A percentile compares a stretch with the other conserved stretches of the same genome.
These are phyloP conservation scores for Athalia rosae DNA, from an alignment of 2,888 invertebrate genomes.

Conservation along the genomic window DNA sequence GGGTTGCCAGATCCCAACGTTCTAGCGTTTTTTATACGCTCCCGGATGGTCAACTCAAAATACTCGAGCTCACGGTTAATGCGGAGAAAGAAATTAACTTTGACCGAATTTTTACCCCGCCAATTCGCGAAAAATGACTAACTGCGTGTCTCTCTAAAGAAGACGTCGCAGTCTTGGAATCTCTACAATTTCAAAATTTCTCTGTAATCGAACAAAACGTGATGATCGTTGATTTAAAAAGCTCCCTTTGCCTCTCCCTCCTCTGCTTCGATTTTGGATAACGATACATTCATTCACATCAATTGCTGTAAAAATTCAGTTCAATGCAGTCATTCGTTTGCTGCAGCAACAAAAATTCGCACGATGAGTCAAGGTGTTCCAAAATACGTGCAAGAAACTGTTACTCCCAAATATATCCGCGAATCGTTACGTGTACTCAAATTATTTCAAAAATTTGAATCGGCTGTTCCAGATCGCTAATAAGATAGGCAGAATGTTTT, in stretches of 20 bases:
- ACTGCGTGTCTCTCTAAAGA: not conserved
- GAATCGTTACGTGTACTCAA: not conserved
- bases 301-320: too few relatives aligned
- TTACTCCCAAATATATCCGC: not conserved
- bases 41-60: conserved; percentile 47
- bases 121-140: not conserved
- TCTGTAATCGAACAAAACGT: too few relatives aligned
- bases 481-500: not conserved
- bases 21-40: conserved; percentile 33
- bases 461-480: too few relatives aligned
- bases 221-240: too few relatives aligned
- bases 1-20: conserved; percentile 61
- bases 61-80: conserved; percentile 49
- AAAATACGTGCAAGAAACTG: not conserved
- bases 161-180: not conserved
- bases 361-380: conserved; percentile 26
- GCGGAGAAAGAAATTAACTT: conserved; percentile 40
- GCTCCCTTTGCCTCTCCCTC: too few relatives aligned
- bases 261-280: too few relatives aligned
- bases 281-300: too few relatives aligned
- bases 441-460: too few relatives aligned
- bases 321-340: too few relatives aligned
- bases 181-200: too few relatives aligned
- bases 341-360: not conserved
- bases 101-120: conserved; percentile 28